Base-by-base conservation (phyloP, 2,888 invertebrate species). In the Margaritifera margaritifera region DNA sequence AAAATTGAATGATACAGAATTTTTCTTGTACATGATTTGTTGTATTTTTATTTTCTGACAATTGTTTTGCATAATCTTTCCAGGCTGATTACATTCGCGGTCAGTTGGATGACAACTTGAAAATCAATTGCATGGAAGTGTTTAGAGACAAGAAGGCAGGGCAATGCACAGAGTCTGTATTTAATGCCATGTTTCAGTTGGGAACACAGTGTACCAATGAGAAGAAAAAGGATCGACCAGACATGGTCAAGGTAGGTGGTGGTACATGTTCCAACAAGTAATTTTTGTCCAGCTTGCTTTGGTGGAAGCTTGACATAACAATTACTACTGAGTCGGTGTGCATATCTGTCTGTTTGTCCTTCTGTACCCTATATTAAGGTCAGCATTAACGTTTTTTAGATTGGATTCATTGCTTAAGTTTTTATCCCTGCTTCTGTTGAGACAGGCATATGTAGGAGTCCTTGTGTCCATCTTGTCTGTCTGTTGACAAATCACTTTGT, bases 221-320 rank as follows among this genome's bases (percentile, higher is more conserved):
- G 67, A 89, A 91, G 58, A 92, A 92, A 72, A 92, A 92, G 80
- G 90, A 91, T 62, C 86, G 94, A 80, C 94, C 93, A 0, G 89
- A 91, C 20, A 93, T 94, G 91, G 90, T 76, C 51, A 77, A 86
- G 79, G 87, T 86, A 92, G 73, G 66, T 57, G 42, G 42, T 42
- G 42, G 11, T 2, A 42, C 31, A 31, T 31, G 31, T 31, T 8
- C 6, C 8, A 31, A 1, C 31, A 31, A 31, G 6, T 31, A 31
- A 1, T 31, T 31, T 31, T 31, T 31, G 8, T 31, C 31, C 31
- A 31, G 8, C 42, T 11, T 42, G 42, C 42, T 42, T 42, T 15
- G 42, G 1, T 11, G 42, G 42, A 42, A 42, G 42, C 42, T 42
- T 42, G 15, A 55, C 24, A n/a, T 22, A 0, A 19, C 18, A 18